These are phyloP conservation scores for Hemaris fuciformis DNA, from an alignment of 2,888 invertebrate species.

Conservation along the genomic window DNA sequence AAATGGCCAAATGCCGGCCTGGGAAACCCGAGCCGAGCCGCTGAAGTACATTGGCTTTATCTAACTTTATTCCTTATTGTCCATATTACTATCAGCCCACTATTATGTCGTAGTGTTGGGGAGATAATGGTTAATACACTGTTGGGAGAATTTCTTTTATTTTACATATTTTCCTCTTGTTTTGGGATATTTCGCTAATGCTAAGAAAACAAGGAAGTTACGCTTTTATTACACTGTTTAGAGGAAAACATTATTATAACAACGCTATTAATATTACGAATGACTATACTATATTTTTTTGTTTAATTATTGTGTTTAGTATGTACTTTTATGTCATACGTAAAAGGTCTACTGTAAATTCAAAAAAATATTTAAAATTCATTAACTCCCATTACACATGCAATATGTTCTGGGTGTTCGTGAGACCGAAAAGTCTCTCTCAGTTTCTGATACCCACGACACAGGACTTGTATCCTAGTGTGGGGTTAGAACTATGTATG, in stretches of 20 bases:
- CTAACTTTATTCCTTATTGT: conserved; percentile 40
- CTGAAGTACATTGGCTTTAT: conserved; percentile 20
- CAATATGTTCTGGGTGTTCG: too few species aligned
- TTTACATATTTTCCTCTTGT: background rate
- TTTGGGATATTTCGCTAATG: background rate
- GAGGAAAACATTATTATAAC: background rate
- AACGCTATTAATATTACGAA: background rate
- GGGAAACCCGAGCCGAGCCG: conserved; percentile 19
- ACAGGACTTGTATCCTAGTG: too few species aligned
- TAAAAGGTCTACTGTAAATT: too few species aligned
- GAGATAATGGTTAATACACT: background rate
- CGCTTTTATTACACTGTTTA: background rate
- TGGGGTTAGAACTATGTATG: too few species aligned
- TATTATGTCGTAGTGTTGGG: conserved; percentile 10
- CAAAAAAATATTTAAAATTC: too few species aligned
- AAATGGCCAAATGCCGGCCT: conserved; percentile 39
- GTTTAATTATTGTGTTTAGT: background rate
- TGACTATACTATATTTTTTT: background rate
- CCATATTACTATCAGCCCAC: conserved; percentile 12
- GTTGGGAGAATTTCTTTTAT: background rate
- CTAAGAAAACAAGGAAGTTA: background rate
- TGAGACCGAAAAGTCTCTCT: too few species aligned
- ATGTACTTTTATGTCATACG: background rate
- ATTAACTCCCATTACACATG: too few species aligned
- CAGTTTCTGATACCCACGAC: too few species aligned